Conservation (phyloP, 1,140 invertebrate genomes). For the Leptopilina clavipes region DNA sequence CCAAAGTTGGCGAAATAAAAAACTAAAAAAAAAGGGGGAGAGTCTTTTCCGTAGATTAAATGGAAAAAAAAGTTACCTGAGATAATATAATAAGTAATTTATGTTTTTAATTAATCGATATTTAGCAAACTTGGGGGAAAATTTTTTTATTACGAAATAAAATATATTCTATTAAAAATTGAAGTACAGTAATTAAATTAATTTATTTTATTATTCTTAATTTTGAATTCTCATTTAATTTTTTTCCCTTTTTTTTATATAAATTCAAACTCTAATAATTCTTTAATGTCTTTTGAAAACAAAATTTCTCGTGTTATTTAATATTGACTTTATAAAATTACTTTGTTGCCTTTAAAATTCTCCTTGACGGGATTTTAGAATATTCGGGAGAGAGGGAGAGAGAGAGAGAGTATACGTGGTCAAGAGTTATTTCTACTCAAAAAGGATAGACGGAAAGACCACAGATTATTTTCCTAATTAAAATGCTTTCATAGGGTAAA, state of each 20-base stretch:
- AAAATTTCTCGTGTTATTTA: no score
- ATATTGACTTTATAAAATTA: background rate
- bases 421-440: constrained; percentile 7
- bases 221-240: no score
- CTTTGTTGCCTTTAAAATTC: background rate
- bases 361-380: background rate
- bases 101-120: no score
- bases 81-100: background rate
- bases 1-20: background rate
- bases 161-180: no score
- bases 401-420: no score
- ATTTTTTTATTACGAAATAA: background rate
- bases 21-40: background rate
- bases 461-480: constrained; percentile 18
- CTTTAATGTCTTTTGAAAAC: no score
- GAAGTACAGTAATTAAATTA: no score
- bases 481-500: background rate
- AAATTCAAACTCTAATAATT: no score
- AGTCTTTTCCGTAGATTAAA: background rate
- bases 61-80: background rate
- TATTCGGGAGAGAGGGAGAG: background rate
- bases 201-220: no score
- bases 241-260: no score
- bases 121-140: background rate
- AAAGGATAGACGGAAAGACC: background rate